Evolutionary conservation across 1,140 invertebrate species (phyloP), one percentile per base, ranked within the genome.

Genomic region (Dreissena polymorpha): DNA sequence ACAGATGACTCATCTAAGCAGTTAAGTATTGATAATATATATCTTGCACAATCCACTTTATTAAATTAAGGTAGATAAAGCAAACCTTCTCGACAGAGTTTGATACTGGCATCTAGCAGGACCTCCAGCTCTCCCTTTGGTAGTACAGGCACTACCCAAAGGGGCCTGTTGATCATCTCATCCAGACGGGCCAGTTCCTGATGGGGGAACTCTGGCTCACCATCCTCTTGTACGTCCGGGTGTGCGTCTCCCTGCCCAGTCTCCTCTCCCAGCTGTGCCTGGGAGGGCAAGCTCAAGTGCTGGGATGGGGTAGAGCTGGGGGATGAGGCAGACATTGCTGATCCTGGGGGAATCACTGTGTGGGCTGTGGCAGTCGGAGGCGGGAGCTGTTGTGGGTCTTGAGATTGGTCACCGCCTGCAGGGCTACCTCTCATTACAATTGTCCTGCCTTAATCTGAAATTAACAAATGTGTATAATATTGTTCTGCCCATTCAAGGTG

Each of bases 141-240:
- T 88, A 99, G 94, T 55, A 99, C 98, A 63, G 98, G 98, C 25
- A 99, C 98, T 73, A 99, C 97, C 98, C 98, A 99, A 90, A 98
- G 95, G 84, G 97, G 96, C 63, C 93, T 86, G 86, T 94, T 94
- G 91, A 99, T 98, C 95, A 99, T 99, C 93, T 98, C 97, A 94
- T 98, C 98, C 87, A 99, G 94, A 86, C 95, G 95, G 77, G 95
- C 95, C 89, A 99, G 94, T 93, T 98, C 97, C 69, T 95, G 95
- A 89, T 96, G 94, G 80, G 98, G 98, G 94, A 99, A 99, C 77
- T 96, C 95, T 57, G 95, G 95, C 87, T 96, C 95, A 29, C 90
- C 90, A 60, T 92, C 91, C 50, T 90, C 90, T 39, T 73, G 84
- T 25, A 67, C 69, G 72, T 86, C 81, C 27, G 86, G 79, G 21